phyloP scores from a whole-genome alignment of 2,888 invertebrate genomes.

The Philereme transversata region DNA sequence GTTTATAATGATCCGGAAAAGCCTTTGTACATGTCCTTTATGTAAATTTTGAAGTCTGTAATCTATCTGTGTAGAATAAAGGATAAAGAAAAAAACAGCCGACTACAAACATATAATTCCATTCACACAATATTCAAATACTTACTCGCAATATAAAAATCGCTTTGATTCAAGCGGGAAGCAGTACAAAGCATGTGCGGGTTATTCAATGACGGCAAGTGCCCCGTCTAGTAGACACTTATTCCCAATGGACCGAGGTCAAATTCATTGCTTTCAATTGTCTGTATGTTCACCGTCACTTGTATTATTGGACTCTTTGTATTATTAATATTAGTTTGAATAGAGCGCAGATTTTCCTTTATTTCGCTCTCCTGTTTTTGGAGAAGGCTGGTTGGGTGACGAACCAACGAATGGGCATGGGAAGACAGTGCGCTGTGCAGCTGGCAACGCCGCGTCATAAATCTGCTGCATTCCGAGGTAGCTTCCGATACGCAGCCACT shows the following conservation, averaged over 20 bases:
- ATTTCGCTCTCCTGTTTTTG: background rate
- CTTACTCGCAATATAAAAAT: background rate
- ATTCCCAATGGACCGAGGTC: conserved; percentile 58
- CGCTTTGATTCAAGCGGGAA: conserved; percentile 26
- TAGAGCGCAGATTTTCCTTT: conserved; percentile 6
- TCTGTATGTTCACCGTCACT: conserved; percentile 37
- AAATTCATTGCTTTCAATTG: conserved; percentile 74
- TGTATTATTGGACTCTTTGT: conserved; percentile 14
- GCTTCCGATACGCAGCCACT: no score
- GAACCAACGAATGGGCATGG: no score
- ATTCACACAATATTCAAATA: background rate
- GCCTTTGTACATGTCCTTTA: no score
- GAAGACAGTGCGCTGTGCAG: no score
- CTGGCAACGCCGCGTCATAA: no score
- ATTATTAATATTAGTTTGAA: conserved; percentile 22
- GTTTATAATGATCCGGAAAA: no score
- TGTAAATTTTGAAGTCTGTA: no score
- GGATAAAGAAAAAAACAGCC: no score
- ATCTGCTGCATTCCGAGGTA: no score
- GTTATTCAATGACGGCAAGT: conserved; percentile 30
- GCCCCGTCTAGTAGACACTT: conserved; percentile 27
- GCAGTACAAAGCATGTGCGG: conserved; percentile 30
- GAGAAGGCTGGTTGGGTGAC: no score
- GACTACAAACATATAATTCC: no score
- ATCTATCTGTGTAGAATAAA: no score